Evolutionary conservation across 2,888 invertebrate genomes (phyloP), one percentile per base, ranked within the genome.

Genomic region (Fissipunctia ypsillon): DNA sequence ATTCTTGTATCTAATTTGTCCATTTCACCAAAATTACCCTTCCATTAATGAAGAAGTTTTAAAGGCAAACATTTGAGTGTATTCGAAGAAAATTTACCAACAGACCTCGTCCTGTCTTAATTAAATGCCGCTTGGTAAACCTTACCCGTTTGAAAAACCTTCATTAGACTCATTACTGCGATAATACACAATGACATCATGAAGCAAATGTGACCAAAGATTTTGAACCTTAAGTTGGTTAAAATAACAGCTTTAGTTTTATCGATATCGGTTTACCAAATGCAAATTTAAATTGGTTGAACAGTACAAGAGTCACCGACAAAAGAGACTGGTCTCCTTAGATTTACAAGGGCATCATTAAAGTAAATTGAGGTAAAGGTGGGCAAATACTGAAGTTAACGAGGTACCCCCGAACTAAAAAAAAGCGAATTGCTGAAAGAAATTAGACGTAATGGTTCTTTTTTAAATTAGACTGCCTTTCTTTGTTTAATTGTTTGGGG

Each of bases 281-380:
- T 72, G 72, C 65, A 80, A 77, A 70, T 78, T 80, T 84, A 86
- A 77, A 75, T 87, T 89, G 83, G 87, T 81, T 71, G 61, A 60
- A 76, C 56, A 80, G 84, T 85, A 87, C 83, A 87, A 87, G 84
- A 87, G 83, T 85, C 83, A 86, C 88, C 85, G 90, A 90, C 91
- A 92, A 93, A 93, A 93, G 92, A 90, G 86, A 91, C 90, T 88
- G 90, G 89, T 91, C 89, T 89, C 89, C 88, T 91, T 90, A 90
- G 90, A 92, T 92, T 94, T 91, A 92, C 91, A 91, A 91, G 86
- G 88, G 90, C 90, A 90, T 93, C 92, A 90, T 94, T 94, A 94
- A 91, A 93, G 90, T 90, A 93, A 94, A 94, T 94, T 94, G 93
- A 92, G 93, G 93, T 91, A 90, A 92, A 93, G 90, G 92, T 93